These are phyloP conservation scores for Chrysolina americana DNA, from an alignment of 2,888 invertebrate species.

Conservation along the genomic window DNA sequence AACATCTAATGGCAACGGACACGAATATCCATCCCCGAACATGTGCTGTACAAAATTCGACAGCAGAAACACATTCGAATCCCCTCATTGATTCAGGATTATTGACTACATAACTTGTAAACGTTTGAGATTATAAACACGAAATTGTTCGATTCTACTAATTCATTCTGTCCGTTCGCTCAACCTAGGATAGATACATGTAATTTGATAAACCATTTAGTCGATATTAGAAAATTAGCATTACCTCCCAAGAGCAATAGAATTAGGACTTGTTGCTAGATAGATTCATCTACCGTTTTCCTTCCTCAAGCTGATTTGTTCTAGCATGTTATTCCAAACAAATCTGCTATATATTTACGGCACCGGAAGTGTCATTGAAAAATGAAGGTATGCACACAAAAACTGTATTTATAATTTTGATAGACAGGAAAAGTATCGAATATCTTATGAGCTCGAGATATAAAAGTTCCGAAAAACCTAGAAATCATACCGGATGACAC, in stretches of 20 bases:
- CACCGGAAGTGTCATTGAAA: constrained; percentile 2
- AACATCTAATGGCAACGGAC: constrained; percentile 45
- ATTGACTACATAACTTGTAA: not conserved
- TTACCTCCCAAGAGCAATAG: constrained; percentile 32
- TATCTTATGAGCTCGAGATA: not conserved
- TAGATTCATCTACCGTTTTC: constrained; percentile 30
- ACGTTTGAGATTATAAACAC: not conserved
- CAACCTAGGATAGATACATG: constrained; percentile 42
- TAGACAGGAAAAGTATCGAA: not conserved
- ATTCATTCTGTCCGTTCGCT: constrained; percentile 46
- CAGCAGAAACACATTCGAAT: not conserved
- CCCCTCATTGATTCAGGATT: not conserved
- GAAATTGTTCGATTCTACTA: not conserved
- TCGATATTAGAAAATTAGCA: constrained; percentile 34
- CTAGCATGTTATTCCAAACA: constrained; percentile 55
- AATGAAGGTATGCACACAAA: no score
- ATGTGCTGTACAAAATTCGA: constrained; percentile 3
- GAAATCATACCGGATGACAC: no score
- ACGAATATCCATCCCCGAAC: constrained; percentile 29
- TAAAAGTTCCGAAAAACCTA: not conserved
- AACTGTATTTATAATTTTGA: no score
- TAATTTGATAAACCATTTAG: constrained; percentile 44
- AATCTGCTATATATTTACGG: constrained; percentile 38
- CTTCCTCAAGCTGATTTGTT: constrained; percentile 43
- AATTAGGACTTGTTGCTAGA: constrained; percentile 17